phyloP scores from a whole-genome alignment of 2,888 invertebrate species.

The Trypoxylon attenuatum region DNA sequence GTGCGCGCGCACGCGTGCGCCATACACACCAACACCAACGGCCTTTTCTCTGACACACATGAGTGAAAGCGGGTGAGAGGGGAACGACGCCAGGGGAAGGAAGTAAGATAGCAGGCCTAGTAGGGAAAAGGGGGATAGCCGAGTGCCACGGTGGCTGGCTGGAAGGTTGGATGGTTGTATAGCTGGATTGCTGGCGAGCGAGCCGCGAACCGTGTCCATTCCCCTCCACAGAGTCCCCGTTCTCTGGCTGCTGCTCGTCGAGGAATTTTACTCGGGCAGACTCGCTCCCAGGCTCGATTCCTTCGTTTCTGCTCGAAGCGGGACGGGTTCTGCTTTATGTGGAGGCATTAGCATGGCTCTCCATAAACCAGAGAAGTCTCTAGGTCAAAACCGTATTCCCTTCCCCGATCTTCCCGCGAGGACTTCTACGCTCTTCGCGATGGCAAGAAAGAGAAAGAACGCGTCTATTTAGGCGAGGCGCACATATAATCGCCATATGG shows the following conservation, averaged over 20 bases:
- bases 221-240: conserved; percentile 24
- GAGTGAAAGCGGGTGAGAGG: conserved; percentile 50
- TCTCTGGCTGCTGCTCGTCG: conserved; percentile 54
- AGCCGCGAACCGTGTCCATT: conserved; percentile 64
- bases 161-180: conserved; percentile 14
- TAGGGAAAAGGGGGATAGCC: conserved; percentile 55
- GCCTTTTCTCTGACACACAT: conserved; percentile 53
- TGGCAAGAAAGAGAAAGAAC: background rate
- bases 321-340: conserved; percentile 47
- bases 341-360: conserved; percentile 61
- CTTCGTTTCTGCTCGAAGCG: conserved; percentile 40
- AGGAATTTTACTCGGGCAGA: conserved; percentile 73
- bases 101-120: conserved; percentile 32
- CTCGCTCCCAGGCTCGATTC: conserved; percentile 66
- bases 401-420: conserved; percentile 7
- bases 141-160: conserved; percentile 71
- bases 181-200: conserved; percentile 63
- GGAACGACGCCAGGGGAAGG: conserved; percentile 57
- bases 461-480: conserved; percentile 1
- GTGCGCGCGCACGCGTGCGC: conserved; percentile 9
- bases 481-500: conserved; percentile 4
- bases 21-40: conserved; percentile 38
- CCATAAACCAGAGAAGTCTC: conserved; percentile 67
- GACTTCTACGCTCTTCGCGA: background rate
- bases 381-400: conserved; percentile 65